Percentiles rank a stretch among this genome's conserved stretches.
phyloP scores from a whole-genome alignment of 2,113 vertebrate genomes.

The Rhinopithecus roxellana region DNA sequence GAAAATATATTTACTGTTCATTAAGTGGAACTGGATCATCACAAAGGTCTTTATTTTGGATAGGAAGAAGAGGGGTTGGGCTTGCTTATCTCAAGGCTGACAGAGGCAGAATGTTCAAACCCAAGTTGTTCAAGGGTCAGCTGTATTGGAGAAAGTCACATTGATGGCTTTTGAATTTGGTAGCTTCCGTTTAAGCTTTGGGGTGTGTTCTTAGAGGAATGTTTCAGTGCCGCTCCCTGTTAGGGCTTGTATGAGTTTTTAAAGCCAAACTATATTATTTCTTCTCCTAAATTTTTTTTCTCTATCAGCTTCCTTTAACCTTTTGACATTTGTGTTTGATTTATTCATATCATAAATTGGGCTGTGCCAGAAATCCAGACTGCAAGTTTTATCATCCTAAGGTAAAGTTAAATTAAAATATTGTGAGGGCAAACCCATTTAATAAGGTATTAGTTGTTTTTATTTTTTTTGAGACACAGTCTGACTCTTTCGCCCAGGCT shows the following conservation, averaged over 20 bases:
- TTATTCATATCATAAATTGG: not conserved
- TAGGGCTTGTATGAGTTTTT: not conserved
- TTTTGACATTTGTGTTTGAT: not conserved
- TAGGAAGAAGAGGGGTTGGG: not conserved
- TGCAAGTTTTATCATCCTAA: not conserved
- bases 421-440: not conserved
- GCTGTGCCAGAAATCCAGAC: not conserved
- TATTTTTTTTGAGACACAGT: no score
- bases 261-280: not conserved
- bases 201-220: not conserved
- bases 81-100: not conserved
- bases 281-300: not conserved
- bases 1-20: not conserved
- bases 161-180: constrained; percentile 3
- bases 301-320: not conserved
- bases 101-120: not conserved
- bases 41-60: not conserved
- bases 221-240: not conserved
- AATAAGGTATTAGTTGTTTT: not conserved
- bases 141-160: not conserved
- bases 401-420: constrained; percentile 16
- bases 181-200: not conserved
- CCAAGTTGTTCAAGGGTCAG: not conserved
- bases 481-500: no score
- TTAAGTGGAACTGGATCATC: not conserved